These are phyloP conservation scores for Nemurella pictetii DNA, from an alignment of 2,888 invertebrate genomes.

Conservation along the genomic window DNA sequence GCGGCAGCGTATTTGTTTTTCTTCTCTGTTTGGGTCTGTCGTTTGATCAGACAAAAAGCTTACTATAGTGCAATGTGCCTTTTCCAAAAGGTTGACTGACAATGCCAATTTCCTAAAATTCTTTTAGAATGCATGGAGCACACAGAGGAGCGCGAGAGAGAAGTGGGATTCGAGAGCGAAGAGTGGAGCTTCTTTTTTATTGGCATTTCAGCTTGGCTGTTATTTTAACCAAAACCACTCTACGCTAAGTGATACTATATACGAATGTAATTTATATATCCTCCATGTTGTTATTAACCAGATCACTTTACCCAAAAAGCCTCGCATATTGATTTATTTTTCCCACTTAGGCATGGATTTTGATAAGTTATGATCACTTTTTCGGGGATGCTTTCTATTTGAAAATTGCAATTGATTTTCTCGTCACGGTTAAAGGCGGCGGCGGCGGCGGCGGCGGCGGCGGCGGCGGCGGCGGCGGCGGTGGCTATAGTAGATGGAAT, in stretches of 20 bases:
- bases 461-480: not conserved
- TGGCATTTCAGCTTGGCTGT: constrained; percentile 1
- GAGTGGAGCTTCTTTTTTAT: constrained; percentile 7
- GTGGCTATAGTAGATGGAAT: not conserved
- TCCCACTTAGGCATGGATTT: constrained; percentile 21
- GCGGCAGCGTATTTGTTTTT: not conserved
- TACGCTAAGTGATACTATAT: constrained; percentile 16
- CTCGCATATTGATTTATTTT: constrained; percentile 20
- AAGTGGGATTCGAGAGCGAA: not conserved
- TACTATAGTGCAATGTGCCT: not conserved
- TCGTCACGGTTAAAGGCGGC: not conserved
- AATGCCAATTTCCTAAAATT: constrained; percentile 18
- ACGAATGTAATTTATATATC: not conserved
- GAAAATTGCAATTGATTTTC: constrained; percentile 15
- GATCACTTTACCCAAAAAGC: constrained; percentile 2
- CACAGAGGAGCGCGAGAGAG: not conserved
- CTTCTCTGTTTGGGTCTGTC: not conserved
- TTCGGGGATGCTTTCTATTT: constrained; percentile 6
- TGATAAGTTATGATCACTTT: constrained; percentile 25
- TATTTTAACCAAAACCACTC: constrained; percentile 23
- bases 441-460: not conserved
- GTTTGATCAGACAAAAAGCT: constrained; percentile 3
- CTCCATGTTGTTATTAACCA: constrained; percentile 21
- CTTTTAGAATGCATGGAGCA: constrained; percentile 8
- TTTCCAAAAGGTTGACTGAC: not conserved